Base-by-base conservation (phyloP, 2,888 invertebrate species). In the Neoscelio sp. region DNA sequence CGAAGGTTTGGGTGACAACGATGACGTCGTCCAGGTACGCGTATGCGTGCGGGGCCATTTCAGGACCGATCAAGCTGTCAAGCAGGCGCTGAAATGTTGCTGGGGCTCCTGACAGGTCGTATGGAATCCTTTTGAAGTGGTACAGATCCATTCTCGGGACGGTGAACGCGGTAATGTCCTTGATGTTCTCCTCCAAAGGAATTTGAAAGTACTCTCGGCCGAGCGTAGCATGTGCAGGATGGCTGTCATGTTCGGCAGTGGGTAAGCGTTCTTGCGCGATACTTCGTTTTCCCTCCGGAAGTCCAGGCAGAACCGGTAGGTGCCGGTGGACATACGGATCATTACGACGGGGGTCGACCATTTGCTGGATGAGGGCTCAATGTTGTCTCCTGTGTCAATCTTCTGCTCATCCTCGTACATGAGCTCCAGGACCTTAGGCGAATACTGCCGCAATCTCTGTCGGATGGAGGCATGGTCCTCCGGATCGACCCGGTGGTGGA, bases 21-120 rank as follows among this genome's bases (percentile, higher is more conserved):
- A 80, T 79, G 1, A 81, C 76, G 30, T 81, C 73, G 17, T 80
- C 78, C 1, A 75, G 33, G 13, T 78, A 80, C 0, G 62, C 75
- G 26, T 71, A 80, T 0, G 48, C 71, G 13, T 64, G 13, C 1
- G 78, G 78, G 6, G 68, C 54, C 23, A 77, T 56, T 0, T 58
- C 76, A 1, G 68, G 50, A 0, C 78, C 71, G 2, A 80, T 28
- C 6, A 80, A 10, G 0, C 54, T 10, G 20, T 82, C 78, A 0
- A 78, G 7, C 17, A 78, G 10, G 2, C 81, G 62, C 12, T 79
- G 73, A 26, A 78, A 81, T 0, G 76, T 76, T 1, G 81, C 76
- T 10, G 78, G 80, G 7, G 78, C 78, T 5, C 70, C 70, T 1
- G 70, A 48, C 1, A 80, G n/a, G n/a, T n/a, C n/a, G n/a, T n/a